Evolutionary conservation across 2,888 invertebrate genomes (phyloP), one percentile per base, ranked within the genome.

Genomic region (Amphipoea lucens): DNA sequence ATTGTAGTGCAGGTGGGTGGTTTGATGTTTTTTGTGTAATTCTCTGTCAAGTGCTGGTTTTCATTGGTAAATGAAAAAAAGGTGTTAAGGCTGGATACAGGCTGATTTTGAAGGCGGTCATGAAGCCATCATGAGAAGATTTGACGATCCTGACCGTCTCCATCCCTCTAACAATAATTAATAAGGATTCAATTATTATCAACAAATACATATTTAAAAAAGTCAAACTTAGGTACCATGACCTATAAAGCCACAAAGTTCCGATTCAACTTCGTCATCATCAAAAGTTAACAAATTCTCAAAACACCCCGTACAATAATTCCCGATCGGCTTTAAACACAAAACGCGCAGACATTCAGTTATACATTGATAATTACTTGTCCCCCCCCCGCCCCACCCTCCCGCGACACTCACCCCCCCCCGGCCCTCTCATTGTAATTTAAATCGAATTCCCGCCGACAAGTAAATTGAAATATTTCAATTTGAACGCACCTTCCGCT

Each of bases 401-500:
- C 79, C 79, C 82, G 80, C 70, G 80, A 73, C 83, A 85, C 74
- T 79, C 87, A 80, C 48, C 57, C 81, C 83, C 88, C 83, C 88
- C 81, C 83, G 80, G 87, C 85, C 86, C 90, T 90, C 95, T 95
- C 96, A 96, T 96, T 96, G 96, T 96, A 96, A 96, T 96, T 96
- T 96, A 96, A 96, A 96, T 96, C 93, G 96, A 96, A 96, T 96
- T 96, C 96, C 95, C 94, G 94, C 90, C 95, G 94, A 95, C 96
- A 95, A 95, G 94, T 93, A 96, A 96, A 96, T 96, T 96, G 96
- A 96, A 96, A 96, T 96, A 96, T 96, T 96, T 96, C 96, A 96
- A 96, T 96, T 93, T 92, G 91, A 92, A 91, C 92, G 94, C 94
- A 95, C 95, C 95, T 90, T 95, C 94, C 93, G 92, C 91, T 90